phyloP scores from a whole-genome alignment of 2,797 vertebrate species.

The Capromys pilorides region DNA sequence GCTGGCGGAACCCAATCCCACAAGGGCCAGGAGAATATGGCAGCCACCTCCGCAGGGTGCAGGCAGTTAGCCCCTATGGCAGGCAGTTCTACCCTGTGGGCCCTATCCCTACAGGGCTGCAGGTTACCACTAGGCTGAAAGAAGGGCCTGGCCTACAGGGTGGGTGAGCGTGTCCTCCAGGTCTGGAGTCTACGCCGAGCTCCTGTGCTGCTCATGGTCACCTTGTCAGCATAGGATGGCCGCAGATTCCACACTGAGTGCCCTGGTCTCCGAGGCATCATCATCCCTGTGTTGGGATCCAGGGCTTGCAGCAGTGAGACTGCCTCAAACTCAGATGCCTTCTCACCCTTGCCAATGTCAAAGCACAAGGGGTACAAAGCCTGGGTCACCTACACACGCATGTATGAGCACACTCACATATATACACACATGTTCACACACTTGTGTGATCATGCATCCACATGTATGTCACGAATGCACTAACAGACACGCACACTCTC shows the following conservation, averaged over 20 bases:
- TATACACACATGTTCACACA: not conserved
- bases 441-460: too few species aligned
- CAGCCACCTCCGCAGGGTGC: not conserved
- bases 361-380: not conserved
- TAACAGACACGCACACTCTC: not conserved
- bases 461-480: not conserved
- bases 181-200: not conserved
- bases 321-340: not conserved
- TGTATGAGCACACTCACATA: not conserved
- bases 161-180: not conserved
- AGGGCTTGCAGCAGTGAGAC: not conserved
- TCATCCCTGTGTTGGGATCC: rapidly evolving
- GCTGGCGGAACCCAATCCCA: not conserved
- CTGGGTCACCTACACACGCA: not conserved
- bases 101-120: not conserved
- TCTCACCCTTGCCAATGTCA: too few species aligned
- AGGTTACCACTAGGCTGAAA: not conserved
- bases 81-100: not conserved
- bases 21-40: not conserved
- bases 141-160: not conserved
- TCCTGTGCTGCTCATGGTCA: not conserved
- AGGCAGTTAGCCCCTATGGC: rapidly evolving
- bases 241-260: not conserved
- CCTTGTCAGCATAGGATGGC: rapidly evolving
- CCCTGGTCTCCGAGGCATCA: not conserved